Evolutionary conservation across 2,113 vertebrate genomes (phyloP), one percentile per base, ranked within the genome.

Genomic region (Anolis sagrei): DNA sequence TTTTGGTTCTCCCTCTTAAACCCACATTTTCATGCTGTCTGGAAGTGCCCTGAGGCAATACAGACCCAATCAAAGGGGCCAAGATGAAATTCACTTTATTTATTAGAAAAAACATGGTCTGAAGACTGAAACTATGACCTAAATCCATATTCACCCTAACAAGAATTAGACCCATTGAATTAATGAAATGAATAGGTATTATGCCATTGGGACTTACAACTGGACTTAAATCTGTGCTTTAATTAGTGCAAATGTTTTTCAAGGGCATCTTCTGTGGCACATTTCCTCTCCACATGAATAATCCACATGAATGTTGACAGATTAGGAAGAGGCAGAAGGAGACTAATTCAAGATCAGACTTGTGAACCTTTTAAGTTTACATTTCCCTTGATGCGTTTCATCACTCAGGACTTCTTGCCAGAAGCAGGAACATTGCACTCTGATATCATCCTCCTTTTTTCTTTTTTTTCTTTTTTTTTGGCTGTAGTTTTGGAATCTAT

Each of bases 321-420:
- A 73, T 44, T 58, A 32, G n/a, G 2, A 72, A 74, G 29, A 44
- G 21, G 32, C 23, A 36, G n/a, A 4, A 21, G 48, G 25, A 88
- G 32, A 32, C 29, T 27, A 7, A 66, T 44, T 87, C 76, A 79
- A 81, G 78, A 69, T 79, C 69, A 64, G 83, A 64, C 58, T 66
- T 79, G 82, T 51, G 48, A 70, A 34, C n/a, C 10, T 19, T 14
- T 58, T 73, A 19, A 7, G 21, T 29, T 79, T 72, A 82, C 48
- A 9, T 86, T 82, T 90, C 84, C 32, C 81, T 81, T 32, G 27
- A 34, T 54, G 61, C 7, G 34, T 85, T 92, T 89, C 79, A 68
- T 34, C 85, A 1, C 66, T 87, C 69, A 48, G 61, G 34, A 44
- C 49, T 29, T 79, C 9, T 6, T 79, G 76, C 76, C 81, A 85